Evolutionary conservation across 2,888 invertebrate genomes (phyloP), one percentile per base, ranked within the genome.

Genomic region (Rhodophaea formosa): DNA sequence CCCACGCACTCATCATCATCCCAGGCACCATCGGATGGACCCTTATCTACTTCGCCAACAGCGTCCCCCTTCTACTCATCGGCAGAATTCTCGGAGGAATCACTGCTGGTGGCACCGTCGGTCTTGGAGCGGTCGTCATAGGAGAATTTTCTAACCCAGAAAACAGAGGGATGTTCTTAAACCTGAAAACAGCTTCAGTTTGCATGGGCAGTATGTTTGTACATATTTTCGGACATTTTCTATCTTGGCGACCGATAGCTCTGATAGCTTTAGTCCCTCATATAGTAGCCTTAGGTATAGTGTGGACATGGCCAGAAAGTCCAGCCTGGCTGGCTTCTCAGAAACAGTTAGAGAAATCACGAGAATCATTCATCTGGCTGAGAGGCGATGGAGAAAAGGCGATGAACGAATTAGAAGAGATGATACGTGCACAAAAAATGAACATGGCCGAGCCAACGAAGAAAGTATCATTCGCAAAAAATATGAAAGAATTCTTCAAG

Each of bases 271-370:
- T 72, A 0, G 52, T 72, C 0, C 75, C 77, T 0, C 57, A 69
- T 16, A 15, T 69, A 0, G 10, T 70, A 1, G 65, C 74, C 3
- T 59, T 79, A 3, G 53, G 69, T 1, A 78, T 75, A 5, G 77
- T 92, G 6, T 68, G 82, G 7, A 84, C 92, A 0, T 79, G 93
- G 64, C 93, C 92, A 0, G 95, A 95, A 76, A 92, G 94, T 16
- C 94, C 94, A 0, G 81, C 87, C 6, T 95, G 94, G 93, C 69
- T 94, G 44, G 84, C 92, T 0, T 84, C 65, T 0, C 66, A 62
- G 59, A 88, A 87, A 3, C 78, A 80, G 10, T 75, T 80, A 1
- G 80, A 82, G 0, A 83, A 91, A 56, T 93, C 94, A 0, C 82
- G 88, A 61, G 67, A 79, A 12, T 79, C 92, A 0, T 92, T 93